These are phyloP conservation scores for Gracilinanus agilis DNA, from an alignment of 2,113 vertebrate species.

Conservation along the genomic window DNA sequence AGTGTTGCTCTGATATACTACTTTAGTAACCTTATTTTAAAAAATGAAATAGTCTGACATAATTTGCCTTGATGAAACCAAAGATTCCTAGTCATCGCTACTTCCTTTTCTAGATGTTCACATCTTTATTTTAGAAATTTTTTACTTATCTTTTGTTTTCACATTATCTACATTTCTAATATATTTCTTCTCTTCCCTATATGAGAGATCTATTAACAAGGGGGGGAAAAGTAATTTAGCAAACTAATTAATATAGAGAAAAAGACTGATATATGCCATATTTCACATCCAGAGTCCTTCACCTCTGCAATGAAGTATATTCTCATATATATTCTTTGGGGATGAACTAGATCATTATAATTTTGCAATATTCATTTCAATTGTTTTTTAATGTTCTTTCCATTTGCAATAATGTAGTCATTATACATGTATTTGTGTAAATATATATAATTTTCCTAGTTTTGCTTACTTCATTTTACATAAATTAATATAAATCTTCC, in stretches of 20 bases:
- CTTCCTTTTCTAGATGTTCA: neutral
- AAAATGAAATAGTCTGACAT: neutral
- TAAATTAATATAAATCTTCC: neutral
- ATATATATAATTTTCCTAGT: neutral
- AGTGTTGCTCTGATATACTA: neutral
- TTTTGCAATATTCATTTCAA: neutral
- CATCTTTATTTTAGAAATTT: neutral
- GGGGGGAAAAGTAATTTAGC: neutral
- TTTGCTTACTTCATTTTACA: neutral
- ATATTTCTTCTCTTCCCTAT: too few relatives aligned
- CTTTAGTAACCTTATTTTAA: neutral
- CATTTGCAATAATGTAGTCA: neutral
- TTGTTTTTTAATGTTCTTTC: neutral
- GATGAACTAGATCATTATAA: neutral
- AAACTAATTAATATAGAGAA: neutral
- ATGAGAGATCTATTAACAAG: too few relatives aligned
- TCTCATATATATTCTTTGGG: neutral
- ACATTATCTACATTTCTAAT: neutral
- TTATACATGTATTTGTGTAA: neutral
- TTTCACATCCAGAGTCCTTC: neutral
- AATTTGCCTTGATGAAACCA: neutral
- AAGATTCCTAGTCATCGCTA: neutral
- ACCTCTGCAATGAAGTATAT: neutral
- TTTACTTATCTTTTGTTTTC: neutral
- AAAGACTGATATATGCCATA: neutral